These are phyloP conservation scores for Gymnocypris eckloni DNA, from an alignment of 2,797 vertebrate genomes.

Conservation along the genomic window DNA sequence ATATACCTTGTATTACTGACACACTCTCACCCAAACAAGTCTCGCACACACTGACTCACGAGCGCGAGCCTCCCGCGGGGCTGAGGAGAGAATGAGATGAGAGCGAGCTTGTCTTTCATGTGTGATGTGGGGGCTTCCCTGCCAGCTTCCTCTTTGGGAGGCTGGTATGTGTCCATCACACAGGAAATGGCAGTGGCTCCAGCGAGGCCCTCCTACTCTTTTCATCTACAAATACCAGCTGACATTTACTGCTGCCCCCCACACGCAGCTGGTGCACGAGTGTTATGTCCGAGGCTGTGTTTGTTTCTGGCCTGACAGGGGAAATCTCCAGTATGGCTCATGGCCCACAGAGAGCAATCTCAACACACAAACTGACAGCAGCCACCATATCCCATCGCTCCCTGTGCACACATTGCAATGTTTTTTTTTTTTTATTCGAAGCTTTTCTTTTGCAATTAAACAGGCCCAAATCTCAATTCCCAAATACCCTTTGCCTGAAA, in stretches of 20 bases:
- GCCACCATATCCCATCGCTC: conserved; percentile 18
- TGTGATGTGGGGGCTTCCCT: conserved; percentile 50
- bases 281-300: neutral
- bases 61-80: neutral
- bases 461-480: conserved; percentile 32
- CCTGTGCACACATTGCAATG: conserved; percentile 24
- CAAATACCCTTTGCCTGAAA: conserved; percentile 23
- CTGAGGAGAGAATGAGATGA: conserved; percentile 31
- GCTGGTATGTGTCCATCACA: conserved; percentile 21
- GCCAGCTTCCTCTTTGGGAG: conserved; percentile 41
- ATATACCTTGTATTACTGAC: conserved; percentile 37
- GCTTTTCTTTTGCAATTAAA: conserved; percentile 31
- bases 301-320: conserved; percentile 39
- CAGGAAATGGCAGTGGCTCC: conserved; percentile 46
- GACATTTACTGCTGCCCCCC: conserved; percentile 57
- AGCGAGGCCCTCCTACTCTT: conserved; percentile 34
- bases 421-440: neutral
- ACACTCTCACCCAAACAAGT: conserved; percentile 28
- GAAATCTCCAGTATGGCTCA: conserved; percentile 38
- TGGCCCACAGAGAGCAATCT: conserved; percentile 20
- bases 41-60: neutral
- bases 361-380: conserved; percentile 14
- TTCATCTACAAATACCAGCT: conserved; percentile 59
- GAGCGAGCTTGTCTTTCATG: conserved; percentile 54
- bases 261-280: conserved; percentile 16